Base-by-base conservation (phyloP, 1,140 invertebrate species). In the Anastatus disparis region DNA sequence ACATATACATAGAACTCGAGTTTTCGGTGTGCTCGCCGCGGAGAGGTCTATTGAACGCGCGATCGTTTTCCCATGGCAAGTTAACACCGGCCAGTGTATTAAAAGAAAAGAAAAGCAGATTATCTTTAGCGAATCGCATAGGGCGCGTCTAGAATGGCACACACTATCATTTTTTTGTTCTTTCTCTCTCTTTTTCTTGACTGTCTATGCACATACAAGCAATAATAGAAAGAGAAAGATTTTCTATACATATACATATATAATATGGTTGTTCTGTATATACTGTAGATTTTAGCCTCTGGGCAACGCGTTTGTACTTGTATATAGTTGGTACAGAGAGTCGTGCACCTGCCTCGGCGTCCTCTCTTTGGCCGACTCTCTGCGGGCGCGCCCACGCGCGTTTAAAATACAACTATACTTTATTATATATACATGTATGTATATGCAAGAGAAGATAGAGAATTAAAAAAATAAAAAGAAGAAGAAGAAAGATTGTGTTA, bases 321-420 rank as follows among this genome's bases (percentile, higher is more conserved):
- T n/a, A n/a, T n/a, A n/a, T n/a, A n/a, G n/a, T n/a, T n/a, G n/a
- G n/a, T n/a, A n/a, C 69, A 65, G 58, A 72, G 76, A 76, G 65
- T 77, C 68, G 77, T 76, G 75, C 76, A 75, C 77, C 75, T 78
- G 75, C 73, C 73, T 71, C 70, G 72, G n/a, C 74, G 70, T 71
- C 59, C 75, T 61, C 71, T 35, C 63, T 26, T n/a, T 50, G 58
- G 58, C 22, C 62, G 53, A 42, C 42, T 61, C n/a, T n/a, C n/a
- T n/a, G n/a, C n/a, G 66, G 68, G 70, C 71, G 74, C 62, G 52
- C 53, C 24, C 38, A 75, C 48, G 62, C 44, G 52, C 61, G n/a
- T 48, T 31, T 40, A 50, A 52, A n/a, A 55, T 1, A 56, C n/a
- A 3, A 27, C 2, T 1, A 3, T 27, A 7, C 27, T 31, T 7